Evolutionary conservation across 2,888 invertebrate genomes (phyloP).

Genomic region (Steinernema carpocapsae): DNA sequence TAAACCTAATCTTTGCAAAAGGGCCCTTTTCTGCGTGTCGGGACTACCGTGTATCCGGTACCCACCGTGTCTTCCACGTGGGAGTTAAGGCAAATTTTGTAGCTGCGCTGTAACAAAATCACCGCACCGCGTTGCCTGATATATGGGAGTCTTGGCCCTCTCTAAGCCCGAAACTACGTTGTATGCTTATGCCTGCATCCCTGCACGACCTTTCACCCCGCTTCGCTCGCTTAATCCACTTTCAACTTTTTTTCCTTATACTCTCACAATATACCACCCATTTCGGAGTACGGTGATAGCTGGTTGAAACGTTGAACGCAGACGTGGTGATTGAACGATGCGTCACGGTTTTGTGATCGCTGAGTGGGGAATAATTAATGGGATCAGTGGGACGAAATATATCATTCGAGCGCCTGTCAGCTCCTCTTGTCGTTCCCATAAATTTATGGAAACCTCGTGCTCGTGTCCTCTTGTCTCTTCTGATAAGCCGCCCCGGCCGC

Average conservation of each 20-base stretch:
- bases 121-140: conserved; percentile 18
- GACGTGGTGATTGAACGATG: conserved; percentile 18
- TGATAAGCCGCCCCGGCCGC: conserved; percentile 14
- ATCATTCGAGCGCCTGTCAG: conserved; percentile 30
- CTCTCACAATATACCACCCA: neutral
- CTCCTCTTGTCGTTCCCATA: conserved; percentile 17
- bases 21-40: too few relatives aligned
- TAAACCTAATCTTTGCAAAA: too few relatives aligned
- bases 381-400: conserved; percentile 5
- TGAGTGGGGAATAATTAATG: conserved; percentile 25
- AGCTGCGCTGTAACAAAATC: conserved; percentile 29
- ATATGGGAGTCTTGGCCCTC: neutral
- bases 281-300: conserved; percentile 6
- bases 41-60: neutral
- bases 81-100: neutral
- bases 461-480: neutral
- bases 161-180: conserved; percentile 2
- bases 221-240: neutral
- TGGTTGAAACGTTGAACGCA: neutral
- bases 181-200: neutral
- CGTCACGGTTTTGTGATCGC: conserved; percentile 25
- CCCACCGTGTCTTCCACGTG: neutral
- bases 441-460: conserved; percentile 33
- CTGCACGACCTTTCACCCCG: neutral
- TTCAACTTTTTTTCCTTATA: neutral